Evolutionary conservation across 2,113 vertebrate genomes (phyloP).

Genomic region (Trogon melanurus): DNA sequence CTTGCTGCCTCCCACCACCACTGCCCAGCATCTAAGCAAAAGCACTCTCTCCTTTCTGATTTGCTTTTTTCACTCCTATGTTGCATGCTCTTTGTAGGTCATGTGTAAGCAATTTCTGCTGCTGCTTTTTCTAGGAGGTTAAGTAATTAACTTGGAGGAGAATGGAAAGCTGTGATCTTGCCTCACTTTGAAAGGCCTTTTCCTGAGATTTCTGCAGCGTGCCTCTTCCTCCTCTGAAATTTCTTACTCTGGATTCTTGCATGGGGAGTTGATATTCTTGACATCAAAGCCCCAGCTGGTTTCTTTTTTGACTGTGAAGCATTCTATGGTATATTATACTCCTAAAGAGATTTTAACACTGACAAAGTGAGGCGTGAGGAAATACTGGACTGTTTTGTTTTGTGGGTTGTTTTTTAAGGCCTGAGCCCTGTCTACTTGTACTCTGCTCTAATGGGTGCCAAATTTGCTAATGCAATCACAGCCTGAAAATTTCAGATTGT

Average conservation of each 20-base stretch:
- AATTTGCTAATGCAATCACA: background rate
- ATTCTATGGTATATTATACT: background rate
- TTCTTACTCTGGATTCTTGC: background rate
- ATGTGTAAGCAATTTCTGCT: slow-evolving; percentile 50
- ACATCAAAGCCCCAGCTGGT: background rate
- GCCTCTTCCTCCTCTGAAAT: background rate
- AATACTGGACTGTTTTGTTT: background rate
- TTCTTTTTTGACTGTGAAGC: background rate
- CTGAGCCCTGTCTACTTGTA: background rate
- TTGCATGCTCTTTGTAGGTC: slow-evolving; percentile 41
- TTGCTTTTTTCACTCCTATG: background rate
- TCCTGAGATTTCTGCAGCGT: slow-evolving; percentile 9
- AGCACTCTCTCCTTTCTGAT: background rate
- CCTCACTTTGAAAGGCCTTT: slow-evolving; percentile 42
- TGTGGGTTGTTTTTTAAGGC: background rate
- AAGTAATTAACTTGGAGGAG: slow-evolving; percentile 56
- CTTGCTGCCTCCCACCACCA: background rate
- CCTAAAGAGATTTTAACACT: background rate
- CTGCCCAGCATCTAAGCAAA: background rate
- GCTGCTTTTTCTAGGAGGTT: slow-evolving; percentile 43
- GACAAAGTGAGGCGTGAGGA: background rate
- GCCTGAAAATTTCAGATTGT: background rate
- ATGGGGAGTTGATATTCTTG: background rate
- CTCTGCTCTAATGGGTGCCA: background rate
- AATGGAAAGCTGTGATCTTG: slow-evolving; percentile 43